Percentiles rank a stretch among this genome's conserved stretches.
Conservation (phyloP, 1,140 invertebrate species). For the Thaumetopoea pityocampa region DNA sequence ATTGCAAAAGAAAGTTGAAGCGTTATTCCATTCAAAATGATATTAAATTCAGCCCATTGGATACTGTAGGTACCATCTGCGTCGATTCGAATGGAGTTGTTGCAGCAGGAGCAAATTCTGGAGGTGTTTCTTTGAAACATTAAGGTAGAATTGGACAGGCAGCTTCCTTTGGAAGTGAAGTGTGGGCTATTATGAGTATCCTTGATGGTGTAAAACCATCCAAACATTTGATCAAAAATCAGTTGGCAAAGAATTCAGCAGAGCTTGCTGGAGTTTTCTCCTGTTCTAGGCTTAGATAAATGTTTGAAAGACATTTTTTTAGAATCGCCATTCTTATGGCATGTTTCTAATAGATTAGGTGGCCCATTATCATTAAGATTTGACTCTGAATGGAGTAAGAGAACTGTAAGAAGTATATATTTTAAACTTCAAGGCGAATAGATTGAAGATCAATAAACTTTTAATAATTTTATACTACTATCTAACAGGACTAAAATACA, state of each 20-base stretch:
- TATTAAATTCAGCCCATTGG: conserved; percentile 78
- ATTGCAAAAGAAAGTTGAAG: conserved; percentile 84
- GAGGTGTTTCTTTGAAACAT: conserved; percentile 93
- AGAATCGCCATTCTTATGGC: conserved; percentile 83
- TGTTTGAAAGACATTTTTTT: conserved; percentile 84
- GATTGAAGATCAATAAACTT: too few species aligned
- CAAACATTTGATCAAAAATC: conserved; percentile 91
- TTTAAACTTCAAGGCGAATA: too few species aligned
- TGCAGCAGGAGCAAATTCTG: conserved; percentile 93
- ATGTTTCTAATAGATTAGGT: conserved; percentile 82
- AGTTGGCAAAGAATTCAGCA: conserved; percentile 89
- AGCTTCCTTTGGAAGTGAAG: conserved; percentile 90
- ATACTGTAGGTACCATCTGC: conserved; percentile 96
- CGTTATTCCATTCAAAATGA: conserved; percentile 72
- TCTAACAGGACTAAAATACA: too few species aligned
- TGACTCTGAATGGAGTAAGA: conserved; percentile 77
- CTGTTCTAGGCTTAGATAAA: conserved; percentile 80
- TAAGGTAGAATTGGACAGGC: conserved; percentile 95
- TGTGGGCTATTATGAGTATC: conserved; percentile 85
- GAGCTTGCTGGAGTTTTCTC: conserved; percentile 79
- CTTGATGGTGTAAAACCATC: conserved; percentile 74
- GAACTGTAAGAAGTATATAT: too few species aligned
- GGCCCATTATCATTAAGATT: conserved; percentile 83
- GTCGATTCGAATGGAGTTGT: conserved; percentile 89
- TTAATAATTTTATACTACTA: too few species aligned